Evolutionary conservation across 2,113 vertebrate genomes (phyloP).

Genomic region (Phalacrocorax carbo): DNA sequence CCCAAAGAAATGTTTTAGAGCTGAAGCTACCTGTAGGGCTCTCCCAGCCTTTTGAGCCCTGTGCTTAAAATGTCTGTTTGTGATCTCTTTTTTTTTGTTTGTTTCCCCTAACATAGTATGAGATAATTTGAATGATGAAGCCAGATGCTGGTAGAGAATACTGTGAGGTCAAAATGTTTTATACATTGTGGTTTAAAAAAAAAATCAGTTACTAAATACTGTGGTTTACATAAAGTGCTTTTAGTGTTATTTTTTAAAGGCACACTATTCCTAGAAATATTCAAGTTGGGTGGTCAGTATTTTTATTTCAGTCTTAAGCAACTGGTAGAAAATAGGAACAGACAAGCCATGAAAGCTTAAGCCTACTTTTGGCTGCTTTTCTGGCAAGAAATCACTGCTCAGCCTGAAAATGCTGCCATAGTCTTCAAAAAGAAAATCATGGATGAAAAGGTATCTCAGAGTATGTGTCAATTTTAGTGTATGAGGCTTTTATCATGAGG

Average conservation of each 20-base stretch:
- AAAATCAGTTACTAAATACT: not conserved
- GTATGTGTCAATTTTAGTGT: not conserved
- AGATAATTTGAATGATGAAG: not conserved
- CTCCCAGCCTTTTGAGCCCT: not conserved
- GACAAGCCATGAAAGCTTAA: constrained; percentile 30
- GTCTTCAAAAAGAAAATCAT: not conserved
- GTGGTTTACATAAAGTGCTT: not conserved
- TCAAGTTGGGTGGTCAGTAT: constrained; percentile 44
- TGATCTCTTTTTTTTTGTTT: no score
- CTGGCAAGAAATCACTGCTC: constrained; percentile 11
- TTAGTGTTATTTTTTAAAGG: not conserved
- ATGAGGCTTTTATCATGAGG: not conserved
- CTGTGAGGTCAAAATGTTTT: not conserved
- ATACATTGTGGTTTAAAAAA: not conserved
- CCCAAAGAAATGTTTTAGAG: not conserved
- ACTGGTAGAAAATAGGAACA: constrained; percentile 29
- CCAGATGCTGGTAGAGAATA: not conserved
- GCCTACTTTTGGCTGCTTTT: constrained; percentile 35
- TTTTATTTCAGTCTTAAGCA: constrained; percentile 15
- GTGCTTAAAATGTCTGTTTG: not conserved
- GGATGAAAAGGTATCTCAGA: not conserved
- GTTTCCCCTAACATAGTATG: not conserved
- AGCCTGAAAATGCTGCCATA: constrained; percentile 2
- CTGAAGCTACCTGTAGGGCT: not conserved
- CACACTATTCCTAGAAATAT: not conserved